Evolutionary conservation across 2,113 vertebrate species (phyloP).

Genomic region (Channa maculata): DNA sequence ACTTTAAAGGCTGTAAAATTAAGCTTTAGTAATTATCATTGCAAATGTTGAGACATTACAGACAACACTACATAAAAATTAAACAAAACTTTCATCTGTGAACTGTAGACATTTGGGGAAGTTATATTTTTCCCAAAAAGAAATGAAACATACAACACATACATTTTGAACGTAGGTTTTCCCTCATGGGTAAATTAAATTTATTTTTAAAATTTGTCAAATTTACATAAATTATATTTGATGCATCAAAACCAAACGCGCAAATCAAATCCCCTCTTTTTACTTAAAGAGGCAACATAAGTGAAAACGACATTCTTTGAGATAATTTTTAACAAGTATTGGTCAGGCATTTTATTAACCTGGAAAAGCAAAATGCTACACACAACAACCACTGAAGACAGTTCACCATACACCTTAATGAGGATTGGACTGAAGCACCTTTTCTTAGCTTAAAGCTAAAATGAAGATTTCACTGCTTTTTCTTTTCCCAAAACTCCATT

Average conservation of each 20-base stretch:
- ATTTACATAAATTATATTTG: slow-evolving; percentile 86
- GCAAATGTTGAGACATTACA: slow-evolving; percentile 64
- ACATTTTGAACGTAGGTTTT: slow-evolving; percentile 76
- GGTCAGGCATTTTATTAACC: slow-evolving; percentile 80
- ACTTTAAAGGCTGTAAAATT: slow-evolving; percentile 77
- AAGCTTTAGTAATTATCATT: slow-evolving; percentile 70
- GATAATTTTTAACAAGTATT: slow-evolving; percentile 81
- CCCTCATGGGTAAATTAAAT: slow-evolving; percentile 82
- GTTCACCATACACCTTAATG: slow-evolving; percentile 80
- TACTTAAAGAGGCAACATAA: slow-evolving; percentile 70
- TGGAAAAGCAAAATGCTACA: slow-evolving; percentile 85
- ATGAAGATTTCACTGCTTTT: slow-evolving; percentile 65
- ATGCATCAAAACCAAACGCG: slow-evolving; percentile 82
- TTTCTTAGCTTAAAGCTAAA: slow-evolving; percentile 80
- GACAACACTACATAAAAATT: slow-evolving; percentile 65
- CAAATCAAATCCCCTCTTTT: slow-evolving; percentile 77
- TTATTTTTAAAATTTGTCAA: slow-evolving; percentile 85
- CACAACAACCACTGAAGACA: slow-evolving; percentile 84
- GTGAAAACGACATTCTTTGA: slow-evolving; percentile 83
- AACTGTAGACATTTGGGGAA: slow-evolving; percentile 39
- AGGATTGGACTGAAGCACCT: slow-evolving; percentile 78
- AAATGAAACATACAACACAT: slow-evolving; percentile 67
- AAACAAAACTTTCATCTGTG: slow-evolving; percentile 51
- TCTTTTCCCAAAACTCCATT: slow-evolving; percentile 51
- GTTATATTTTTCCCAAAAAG: slow-evolving; percentile 41